These are phyloP conservation scores for Setophaga petechia DNA, from an alignment of 2,113 vertebrate species.

Conservation along the genomic window DNA sequence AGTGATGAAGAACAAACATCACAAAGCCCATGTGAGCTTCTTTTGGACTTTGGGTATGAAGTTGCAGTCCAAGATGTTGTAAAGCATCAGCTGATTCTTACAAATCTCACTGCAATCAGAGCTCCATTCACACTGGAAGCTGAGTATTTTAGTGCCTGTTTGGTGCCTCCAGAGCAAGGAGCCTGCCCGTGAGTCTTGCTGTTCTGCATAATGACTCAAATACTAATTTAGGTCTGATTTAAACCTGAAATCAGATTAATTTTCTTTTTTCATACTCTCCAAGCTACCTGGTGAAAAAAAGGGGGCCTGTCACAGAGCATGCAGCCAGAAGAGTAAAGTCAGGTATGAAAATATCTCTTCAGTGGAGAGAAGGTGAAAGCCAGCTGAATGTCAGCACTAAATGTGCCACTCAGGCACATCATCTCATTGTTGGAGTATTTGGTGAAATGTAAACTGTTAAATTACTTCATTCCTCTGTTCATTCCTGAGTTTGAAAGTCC, in stretches of 20 bases:
- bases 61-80: conserved; percentile 69
- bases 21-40: conserved; percentile 3
- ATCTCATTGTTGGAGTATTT: not conserved
- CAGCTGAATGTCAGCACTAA: not conserved
- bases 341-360: conserved; percentile 68
- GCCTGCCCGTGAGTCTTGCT: conserved; percentile 40
- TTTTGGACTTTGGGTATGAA: conserved; percentile 83
- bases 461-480: not conserved
- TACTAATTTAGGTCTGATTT: not conserved
- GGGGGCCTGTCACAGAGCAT: conserved; percentile 39
- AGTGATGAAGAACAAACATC: conserved; percentile 33
- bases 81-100: conserved; percentile 79
- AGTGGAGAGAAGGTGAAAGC: not conserved
- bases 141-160: conserved; percentile 79
- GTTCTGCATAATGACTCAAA: not conserved
- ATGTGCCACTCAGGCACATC: not conserved
- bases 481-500: not conserved
- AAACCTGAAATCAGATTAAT: not conserved
- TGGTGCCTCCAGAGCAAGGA: not conserved
- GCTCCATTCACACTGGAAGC: conserved; percentile 79
- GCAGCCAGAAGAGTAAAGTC: conserved; percentile 72
- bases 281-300: conserved; percentile 61
- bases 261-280: conserved; percentile 15
- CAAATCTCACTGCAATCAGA: conserved; percentile 81
- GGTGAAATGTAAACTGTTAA: not conserved